Base-by-base conservation (phyloP, 2,113 vertebrate genomes). In the Ctenodactylus gundi region DNA sequence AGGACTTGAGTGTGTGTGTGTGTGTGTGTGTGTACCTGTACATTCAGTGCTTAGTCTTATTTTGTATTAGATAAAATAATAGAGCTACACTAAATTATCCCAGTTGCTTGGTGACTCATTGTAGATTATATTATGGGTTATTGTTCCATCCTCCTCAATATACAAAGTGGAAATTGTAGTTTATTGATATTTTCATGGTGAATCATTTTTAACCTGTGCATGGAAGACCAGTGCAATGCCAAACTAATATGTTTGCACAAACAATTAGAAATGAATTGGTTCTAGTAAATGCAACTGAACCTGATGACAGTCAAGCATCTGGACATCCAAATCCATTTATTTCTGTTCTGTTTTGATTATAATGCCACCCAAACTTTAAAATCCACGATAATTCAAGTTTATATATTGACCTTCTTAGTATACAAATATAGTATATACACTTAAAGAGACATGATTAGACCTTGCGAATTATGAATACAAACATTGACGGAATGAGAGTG, bases 331-430 rank as follows among this genome's bases (percentile, higher is more conserved):
- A 18, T 72, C 18, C 92, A 64, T 55, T 73, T 49, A 64, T 75
- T 94, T 90, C 8, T 34, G 51, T 93, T 78, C 39, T 83, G 7
- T 73, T 75, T 91, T 93, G 81, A 88, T 89, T 75, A 82, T 46
- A 12, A 67, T 85, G 8, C n/a, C n/a, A 95, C 91, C 94, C 46
- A 64, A 68, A 46, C 29, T 82, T 86, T 88, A 44, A 75, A 65
- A 25, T 34, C 73, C 46, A 55, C 58, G 46, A 78, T 51, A 83
- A 92, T 68, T 76, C 18, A 92, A 85, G 21, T 57, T 92, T 76
- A 68, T 36, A 78, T 25, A 5, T 75, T 85, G 51, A 6, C 80
- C 39, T 85, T 95, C 57, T n/a, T 88, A 73, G 67, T 53, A 60
- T 36, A 12, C 81, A 10, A 84, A 73, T 76, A 57, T 64, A 85